Evolutionary conservation across 2,888 invertebrate species (phyloP), one percentile per base, ranked within the genome.

Genomic region (Synanthedon tipuliformis): DNA sequence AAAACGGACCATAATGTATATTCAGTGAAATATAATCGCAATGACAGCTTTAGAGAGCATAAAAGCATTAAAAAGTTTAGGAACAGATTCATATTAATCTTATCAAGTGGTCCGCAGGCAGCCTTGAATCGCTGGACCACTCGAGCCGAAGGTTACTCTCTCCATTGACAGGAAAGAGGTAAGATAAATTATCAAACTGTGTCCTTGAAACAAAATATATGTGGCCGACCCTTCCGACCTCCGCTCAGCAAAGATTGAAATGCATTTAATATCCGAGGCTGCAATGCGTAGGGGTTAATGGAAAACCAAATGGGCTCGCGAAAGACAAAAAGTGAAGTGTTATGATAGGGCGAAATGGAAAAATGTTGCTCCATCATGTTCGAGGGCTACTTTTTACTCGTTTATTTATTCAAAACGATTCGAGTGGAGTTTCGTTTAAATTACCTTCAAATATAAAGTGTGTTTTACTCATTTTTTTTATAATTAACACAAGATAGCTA

Each of bases 131-230:
- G 45, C 15, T 45, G 45, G 15, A 15, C 51, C 52, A 41, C 51
- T 51, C 49, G 49, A 48, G 40, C 51, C 51, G 40, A 50, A 51
- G 49, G 52, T 49, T 52, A 50, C 27, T 23, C 48, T 41, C 12
- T 45, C 40, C 5, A 40, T 27, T 27, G 41, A 48, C 50, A 41
- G 27, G 50, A 50, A 49, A 16, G 27, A 41, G 50, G 34, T 50
- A 48, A 55, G 53, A 55, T 55, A 53, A 55, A 55, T 55, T 10
- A 45, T 51, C 51, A 34, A 40, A 40, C 12, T 18, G 34, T 41
- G 51, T 41, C 55, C 55, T 55, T 53, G 55, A 51, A 34, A 51
- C 53, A 53, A 55, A 53, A 53, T 53, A 55, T 55, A 51, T 52
- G 52, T 48, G 41, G 45, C 45, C 5, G 45, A 45, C 45, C 45